phyloP scores from a whole-genome alignment of 2,797 vertebrate species.

The Falco rusticolus region DNA sequence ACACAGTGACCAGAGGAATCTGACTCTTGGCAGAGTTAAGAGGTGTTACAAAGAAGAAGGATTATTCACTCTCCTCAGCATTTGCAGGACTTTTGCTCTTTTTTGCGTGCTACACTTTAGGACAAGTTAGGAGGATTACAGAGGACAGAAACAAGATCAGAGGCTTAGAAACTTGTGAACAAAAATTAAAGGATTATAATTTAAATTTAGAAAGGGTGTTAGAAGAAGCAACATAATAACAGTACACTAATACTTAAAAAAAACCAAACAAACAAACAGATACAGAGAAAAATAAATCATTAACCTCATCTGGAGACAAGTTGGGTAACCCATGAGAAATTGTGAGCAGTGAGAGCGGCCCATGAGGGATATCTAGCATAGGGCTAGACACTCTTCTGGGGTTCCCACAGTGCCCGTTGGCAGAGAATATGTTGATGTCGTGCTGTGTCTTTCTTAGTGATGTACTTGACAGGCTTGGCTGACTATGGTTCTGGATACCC shows the following conservation, averaged over 20 bases:
- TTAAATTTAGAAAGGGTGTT: neutral
- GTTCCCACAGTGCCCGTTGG: neutral
- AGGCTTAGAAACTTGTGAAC: neutral
- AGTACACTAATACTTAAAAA: neutral
- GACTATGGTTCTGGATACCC: neutral
- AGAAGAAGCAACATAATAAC: neutral
- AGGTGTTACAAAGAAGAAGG: neutral
- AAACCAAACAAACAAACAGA: neutral
- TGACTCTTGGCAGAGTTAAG: neutral
- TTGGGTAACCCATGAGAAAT: neutral
- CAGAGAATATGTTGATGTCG: neutral
- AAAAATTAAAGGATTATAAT: neutral
- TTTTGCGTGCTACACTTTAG: neutral
- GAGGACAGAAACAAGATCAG: neutral
- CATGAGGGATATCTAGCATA: neutral
- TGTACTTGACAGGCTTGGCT: neutral
- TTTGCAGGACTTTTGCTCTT: neutral
- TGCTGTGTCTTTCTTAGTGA: neutral
- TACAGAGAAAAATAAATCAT: neutral
- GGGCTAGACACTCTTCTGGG: neutral
- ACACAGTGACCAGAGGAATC: neutral
- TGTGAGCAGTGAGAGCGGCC: neutral
- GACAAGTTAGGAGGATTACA: neutral
- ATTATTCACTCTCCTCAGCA: neutral
- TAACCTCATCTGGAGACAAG: neutral